These are phyloP conservation scores for Aplysia californica DNA, from an alignment of 1,140 invertebrate species.

Conservation along the genomic window DNA sequence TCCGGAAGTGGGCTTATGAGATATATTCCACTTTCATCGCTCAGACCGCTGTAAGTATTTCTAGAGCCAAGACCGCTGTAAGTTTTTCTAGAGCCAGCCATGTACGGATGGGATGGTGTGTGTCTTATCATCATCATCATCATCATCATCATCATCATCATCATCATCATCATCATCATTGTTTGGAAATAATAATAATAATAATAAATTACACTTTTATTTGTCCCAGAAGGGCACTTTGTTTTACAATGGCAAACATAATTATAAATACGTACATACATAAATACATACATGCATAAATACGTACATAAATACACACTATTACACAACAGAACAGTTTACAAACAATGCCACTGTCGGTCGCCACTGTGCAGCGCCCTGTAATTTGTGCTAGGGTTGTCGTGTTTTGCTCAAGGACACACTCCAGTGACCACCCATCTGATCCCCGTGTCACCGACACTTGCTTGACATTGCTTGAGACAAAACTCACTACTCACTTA, in stretches of 20 bases:
- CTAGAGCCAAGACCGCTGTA: too few relatives aligned
- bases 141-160: not conserved
- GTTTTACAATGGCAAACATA: too few relatives aligned
- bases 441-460: not conserved
- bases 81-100: not conserved
- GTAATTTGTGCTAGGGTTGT: too few relatives aligned
- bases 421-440: not conserved
- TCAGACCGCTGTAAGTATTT: constrained; percentile 82
- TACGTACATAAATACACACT: too few relatives aligned
- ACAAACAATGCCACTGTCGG: too few relatives aligned
- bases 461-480: not conserved
- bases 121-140: not conserved
- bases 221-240: not conserved
- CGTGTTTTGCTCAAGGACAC: not conserved
- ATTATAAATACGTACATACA: too few relatives aligned
- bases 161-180: not conserved
- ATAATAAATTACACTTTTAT: not conserved
- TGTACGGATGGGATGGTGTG: not conserved
- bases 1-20: constrained; percentile 97
- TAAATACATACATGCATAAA: too few relatives aligned
- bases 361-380: too few relatives aligned
- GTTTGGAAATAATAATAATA: not conserved
- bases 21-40: constrained; percentile 96
- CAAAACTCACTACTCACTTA: not conserved
- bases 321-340: too few relatives aligned